Evolutionary conservation across 2,797 vertebrate genomes (phyloP).

Genomic region (Discoglossus pictus): DNA sequence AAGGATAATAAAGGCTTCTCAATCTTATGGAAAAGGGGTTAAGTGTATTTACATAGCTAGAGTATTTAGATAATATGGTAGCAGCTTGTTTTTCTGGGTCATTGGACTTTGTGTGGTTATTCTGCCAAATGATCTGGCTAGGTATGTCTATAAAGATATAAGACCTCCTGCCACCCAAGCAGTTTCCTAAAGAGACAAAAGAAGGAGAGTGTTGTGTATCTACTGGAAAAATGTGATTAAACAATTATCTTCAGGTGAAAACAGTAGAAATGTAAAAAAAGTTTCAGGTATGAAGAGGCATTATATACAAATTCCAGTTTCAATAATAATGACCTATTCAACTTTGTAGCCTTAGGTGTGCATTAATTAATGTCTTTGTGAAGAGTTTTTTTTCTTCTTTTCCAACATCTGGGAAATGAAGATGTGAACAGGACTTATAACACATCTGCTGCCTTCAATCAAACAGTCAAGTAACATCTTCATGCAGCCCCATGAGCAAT

Average conservation of each 20-base stretch:
- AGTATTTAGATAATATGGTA: constrained; percentile 30
- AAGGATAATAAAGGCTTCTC: constrained; percentile 30
- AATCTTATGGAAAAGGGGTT: constrained; percentile 15
- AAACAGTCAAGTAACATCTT: constrained; percentile 14
- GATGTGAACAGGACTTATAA: not conserved
- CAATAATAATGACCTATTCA: no score
- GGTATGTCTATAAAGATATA: constrained; percentile 19
- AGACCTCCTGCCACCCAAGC: constrained; percentile 31
- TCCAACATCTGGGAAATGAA: not conserved
- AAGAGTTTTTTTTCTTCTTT: not conserved
- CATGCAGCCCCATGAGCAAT: not conserved
- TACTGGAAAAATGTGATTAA: not conserved
- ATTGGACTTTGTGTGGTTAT: constrained; percentile 16
- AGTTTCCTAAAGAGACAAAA: constrained; percentile 21
- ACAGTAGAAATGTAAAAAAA: no score
- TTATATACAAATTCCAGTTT: no score
- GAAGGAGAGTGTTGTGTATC: not conserved
- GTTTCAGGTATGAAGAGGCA: no score
- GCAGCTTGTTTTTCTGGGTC: constrained; percentile 35
- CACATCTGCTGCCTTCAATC: constrained; percentile 16
- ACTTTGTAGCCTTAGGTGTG: no score
- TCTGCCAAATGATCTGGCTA: constrained; percentile 26
- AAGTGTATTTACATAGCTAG: constrained; percentile 28
- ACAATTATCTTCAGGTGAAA: not conserved
- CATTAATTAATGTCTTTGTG: not conserved